Evolutionary conservation across 1,140 invertebrate genomes (phyloP), one percentile per base, ranked within the genome.

Genomic region (Trachelipus rathkii): DNA sequence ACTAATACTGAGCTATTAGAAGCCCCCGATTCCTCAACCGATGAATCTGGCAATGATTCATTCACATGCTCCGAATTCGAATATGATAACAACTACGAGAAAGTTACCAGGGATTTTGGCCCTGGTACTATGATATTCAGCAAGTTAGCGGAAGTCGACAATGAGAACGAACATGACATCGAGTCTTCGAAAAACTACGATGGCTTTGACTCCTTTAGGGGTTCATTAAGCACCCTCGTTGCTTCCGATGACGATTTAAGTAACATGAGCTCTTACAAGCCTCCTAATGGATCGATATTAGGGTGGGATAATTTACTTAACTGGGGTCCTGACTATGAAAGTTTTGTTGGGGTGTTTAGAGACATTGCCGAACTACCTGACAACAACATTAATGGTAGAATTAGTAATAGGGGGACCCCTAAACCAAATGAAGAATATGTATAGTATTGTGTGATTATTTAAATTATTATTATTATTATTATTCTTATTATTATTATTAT

Each of bases 1-100:
- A 83, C 83, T 9, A 85, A 85, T 71, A 84, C 84, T 15, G 84
- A 86, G 73, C 77, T 84, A 9, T 69, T 84, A 21, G 83, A 84
- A 77, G 82, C 82, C 43, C 80, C 78, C 69, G 85, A 87, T 75
- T 95, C 93, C 5, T 95, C 93, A 0, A 95, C 95, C 8, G 95
- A 97, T 83, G 95, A 97, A 84, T 95, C 93, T 84, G 94, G 94
- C 5, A 96, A 97, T 85, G 96, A 98, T 83, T 97, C 95, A 78
- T 98, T 98, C 86, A 98, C 95, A 0, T 98, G 95, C 85, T 98
- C 95, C 0, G 95, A 98, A 87, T 97, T 97, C 83, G 96, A 98
- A 84, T 97, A 96, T 84, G 95, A 98, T 82, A 93, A 95, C 82
- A 92, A 92, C 78, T 85, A 95, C 83, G 94, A 94, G 81, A 84